These are phyloP conservation scores for Lasioglossum albipes DNA, from an alignment of 1,140 invertebrate genomes.

Conservation along the genomic window DNA sequence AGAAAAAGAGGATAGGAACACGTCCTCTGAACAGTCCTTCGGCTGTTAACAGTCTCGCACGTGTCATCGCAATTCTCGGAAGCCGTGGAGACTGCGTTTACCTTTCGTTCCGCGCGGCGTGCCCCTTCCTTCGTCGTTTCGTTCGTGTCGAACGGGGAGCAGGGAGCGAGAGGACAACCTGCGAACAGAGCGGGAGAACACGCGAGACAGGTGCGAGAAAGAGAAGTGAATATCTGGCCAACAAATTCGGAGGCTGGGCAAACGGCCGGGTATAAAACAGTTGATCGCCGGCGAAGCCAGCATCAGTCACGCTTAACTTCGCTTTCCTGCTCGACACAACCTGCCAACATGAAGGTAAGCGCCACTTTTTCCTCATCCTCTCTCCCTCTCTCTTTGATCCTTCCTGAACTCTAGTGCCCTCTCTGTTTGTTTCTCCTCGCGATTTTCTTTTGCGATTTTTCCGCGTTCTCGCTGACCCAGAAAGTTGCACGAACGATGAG, in stretches of 20 bases:
- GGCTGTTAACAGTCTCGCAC: not conserved
- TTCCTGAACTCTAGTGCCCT: constrained; percentile 54
- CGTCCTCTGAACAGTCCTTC: too few relatives aligned
- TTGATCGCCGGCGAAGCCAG: constrained; percentile 46
- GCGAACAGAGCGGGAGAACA: not conserved
- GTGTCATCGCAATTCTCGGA: constrained; percentile 24
- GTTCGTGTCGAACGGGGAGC: not conserved
- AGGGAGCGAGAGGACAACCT: too few relatives aligned
- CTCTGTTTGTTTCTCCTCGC: not conserved
- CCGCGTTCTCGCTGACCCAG: not conserved
- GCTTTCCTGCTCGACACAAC: constrained; percentile 38
- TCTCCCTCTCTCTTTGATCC: not conserved
- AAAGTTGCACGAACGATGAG: too few relatives aligned
- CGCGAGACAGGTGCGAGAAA: not conserved
- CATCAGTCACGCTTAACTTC: constrained; percentile 64
- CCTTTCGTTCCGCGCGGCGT: constrained; percentile 6
- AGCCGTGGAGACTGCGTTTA: constrained; percentile 4
- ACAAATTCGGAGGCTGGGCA: constrained; percentile 57
- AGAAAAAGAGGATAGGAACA: not conserved
- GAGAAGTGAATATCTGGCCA: constrained; percentile 16
- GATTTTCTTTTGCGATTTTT: not conserved
- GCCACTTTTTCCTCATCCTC: not conserved
- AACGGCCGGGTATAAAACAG: constrained; percentile 63
- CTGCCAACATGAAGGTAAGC: constrained; percentile 68
- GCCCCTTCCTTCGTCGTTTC: too few relatives aligned